These are phyloP conservation scores for Octonoba sinensis DNA, from an alignment of 2,888 invertebrate genomes.

Conservation along the genomic window DNA sequence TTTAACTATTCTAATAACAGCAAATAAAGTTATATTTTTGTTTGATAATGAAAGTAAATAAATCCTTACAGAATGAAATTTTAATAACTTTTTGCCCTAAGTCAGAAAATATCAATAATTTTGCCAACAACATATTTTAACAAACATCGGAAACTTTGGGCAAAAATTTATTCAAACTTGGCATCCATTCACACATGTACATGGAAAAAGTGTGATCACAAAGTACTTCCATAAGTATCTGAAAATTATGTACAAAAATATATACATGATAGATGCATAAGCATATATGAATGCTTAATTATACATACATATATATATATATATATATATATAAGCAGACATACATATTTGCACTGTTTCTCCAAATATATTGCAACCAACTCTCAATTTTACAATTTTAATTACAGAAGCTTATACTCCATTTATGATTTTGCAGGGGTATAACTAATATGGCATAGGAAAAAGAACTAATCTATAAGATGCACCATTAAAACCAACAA, in stretches of 20 bases:
- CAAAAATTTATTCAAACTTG: conserved; percentile 43
- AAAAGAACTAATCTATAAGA: conserved; percentile 21
- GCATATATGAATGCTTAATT: conserved; percentile 10
- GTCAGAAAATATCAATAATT: conserved; percentile 25
- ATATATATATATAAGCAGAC: conserved; percentile 22
- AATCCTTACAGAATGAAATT: conserved; percentile 24
- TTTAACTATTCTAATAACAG: conserved; percentile 54
- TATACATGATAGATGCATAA: conserved; percentile 48
- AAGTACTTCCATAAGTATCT: conserved; percentile 63
- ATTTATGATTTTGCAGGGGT: conserved; percentile 17
- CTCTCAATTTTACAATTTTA: conserved; percentile 4
- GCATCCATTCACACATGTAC: conserved; percentile 49
- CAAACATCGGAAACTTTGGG: conserved; percentile 41
- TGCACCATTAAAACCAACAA: conserved; percentile 12
- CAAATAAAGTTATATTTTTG: conserved; percentile 42
- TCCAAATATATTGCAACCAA: conserved; percentile 53
- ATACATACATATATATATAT: conserved; percentile 11
- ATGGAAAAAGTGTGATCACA: conserved; percentile 61
- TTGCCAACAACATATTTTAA: conserved; percentile 38
- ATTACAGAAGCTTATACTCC: conserved; percentile 16
- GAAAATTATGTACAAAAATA: conserved; percentile 64
- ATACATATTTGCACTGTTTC: conserved; percentile 16
- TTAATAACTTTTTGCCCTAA: conserved; percentile 31
- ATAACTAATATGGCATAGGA: conserved; percentile 20
- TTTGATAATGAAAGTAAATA: conserved; percentile 37